Evolutionary conservation across 2,797 vertebrate genomes (phyloP).

Genomic region (Tragelaphus oryx): DNA sequence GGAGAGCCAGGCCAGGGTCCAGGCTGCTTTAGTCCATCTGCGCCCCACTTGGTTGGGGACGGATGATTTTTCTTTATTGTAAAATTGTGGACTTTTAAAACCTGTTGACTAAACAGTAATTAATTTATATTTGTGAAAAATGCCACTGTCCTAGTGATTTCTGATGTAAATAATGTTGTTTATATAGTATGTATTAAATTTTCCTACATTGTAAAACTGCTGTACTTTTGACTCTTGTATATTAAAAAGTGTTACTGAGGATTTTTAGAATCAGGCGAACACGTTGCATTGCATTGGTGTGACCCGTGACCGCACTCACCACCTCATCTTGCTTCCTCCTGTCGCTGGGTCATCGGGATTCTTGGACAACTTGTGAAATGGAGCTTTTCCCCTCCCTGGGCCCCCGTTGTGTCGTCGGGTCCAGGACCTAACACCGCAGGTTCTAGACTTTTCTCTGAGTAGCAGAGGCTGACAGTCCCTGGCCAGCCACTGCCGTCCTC

Average conservation of each 20-base stretch:
- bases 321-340: too few species aligned
- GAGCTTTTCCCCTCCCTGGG: neutral
- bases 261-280: slow-evolving; percentile 73
- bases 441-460: neutral
- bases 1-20: slow-evolving; percentile 67
- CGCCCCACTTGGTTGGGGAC: slow-evolving; percentile 56
- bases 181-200: slow-evolving; percentile 99
- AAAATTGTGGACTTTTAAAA: slow-evolving; percentile 83
- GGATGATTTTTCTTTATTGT: slow-evolving; percentile 79
- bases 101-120: slow-evolving; percentile 84
- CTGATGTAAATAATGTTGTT: slow-evolving; percentile 97
- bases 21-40: slow-evolving; percentile 73
- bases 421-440: neutral
- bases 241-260: slow-evolving; percentile 82
- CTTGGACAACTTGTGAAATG: neutral
- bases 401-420: neutral
- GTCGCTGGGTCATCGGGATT: neutral
- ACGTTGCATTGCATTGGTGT: neutral
- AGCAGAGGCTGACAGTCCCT: neutral
- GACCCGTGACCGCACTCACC: rapidly evolving
- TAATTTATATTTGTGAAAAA: slow-evolving; percentile 99
- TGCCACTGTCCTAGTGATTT: slow-evolving; percentile 94
- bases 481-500: rapidly evolving
- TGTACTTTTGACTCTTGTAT: slow-evolving; percentile 85
- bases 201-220: slow-evolving; percentile 94